Evolutionary conservation across 2,888 invertebrate genomes (phyloP).

Genomic region (Heliconius charithonia): DNA sequence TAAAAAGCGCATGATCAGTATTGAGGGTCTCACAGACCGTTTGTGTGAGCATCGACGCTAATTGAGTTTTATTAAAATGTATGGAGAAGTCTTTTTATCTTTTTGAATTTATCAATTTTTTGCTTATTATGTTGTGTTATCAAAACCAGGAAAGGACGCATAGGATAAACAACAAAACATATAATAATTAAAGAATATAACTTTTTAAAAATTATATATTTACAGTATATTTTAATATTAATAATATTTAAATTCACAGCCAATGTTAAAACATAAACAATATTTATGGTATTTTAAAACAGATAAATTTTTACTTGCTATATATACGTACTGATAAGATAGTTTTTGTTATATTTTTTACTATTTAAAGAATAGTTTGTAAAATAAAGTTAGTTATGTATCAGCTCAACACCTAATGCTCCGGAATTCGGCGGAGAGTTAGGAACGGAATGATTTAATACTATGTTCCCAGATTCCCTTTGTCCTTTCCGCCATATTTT

Average conservation of each 20-base stretch:
- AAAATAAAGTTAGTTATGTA: too few relatives aligned
- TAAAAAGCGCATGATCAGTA: neutral
- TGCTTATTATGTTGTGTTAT: too few relatives aligned
- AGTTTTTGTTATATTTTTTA: neutral
- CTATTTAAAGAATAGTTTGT: too few relatives aligned
- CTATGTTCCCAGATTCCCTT: neutral
- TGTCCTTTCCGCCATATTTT: neutral
- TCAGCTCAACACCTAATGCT: neutral
- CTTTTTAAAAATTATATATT: too few relatives aligned
- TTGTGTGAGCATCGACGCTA: neutral
- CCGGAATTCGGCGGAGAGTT: neutral
- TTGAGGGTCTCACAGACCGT: neutral
- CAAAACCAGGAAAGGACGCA: neutral
- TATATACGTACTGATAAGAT: neutral
- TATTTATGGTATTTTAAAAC: neutral
- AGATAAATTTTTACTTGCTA: neutral
- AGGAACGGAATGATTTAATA: neutral
- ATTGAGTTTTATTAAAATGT: slow-evolving; percentile 1
- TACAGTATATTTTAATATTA: too few relatives aligned
- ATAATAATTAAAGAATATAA: neutral
- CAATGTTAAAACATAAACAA: neutral
- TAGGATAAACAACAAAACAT: neutral
- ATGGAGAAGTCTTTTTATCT: neutral
- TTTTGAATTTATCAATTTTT: neutral
- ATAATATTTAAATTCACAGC: too few relatives aligned